These are phyloP conservation scores for Clarias gariepinus DNA, from an alignment of 2,113 vertebrate genomes.

Conservation along the genomic window DNA sequence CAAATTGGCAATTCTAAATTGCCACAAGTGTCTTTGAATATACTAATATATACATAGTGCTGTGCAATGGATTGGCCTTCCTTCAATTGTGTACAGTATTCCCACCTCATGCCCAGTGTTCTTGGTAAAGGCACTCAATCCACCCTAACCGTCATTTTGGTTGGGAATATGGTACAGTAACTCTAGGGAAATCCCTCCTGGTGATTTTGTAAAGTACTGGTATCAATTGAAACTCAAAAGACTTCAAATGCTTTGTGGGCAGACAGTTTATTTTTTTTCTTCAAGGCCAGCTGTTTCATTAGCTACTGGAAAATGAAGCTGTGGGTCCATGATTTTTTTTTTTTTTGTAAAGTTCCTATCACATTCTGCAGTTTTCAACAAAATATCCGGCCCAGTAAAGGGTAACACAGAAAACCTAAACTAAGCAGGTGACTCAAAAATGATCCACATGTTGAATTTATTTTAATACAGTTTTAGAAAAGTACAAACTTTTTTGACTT, in stretches of 20 bases:
- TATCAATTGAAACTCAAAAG: neutral
- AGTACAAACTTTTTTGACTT: too few relatives aligned
- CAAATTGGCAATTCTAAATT: neutral
- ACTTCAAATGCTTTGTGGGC: neutral
- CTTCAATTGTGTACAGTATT: neutral
- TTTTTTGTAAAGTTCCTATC: neutral
- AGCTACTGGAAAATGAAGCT: neutral
- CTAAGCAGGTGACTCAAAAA: neutral
- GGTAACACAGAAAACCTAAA: neutral
- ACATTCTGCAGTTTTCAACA: neutral
- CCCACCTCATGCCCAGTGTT: neutral
- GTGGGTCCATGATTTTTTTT: neutral
- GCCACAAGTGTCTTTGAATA: neutral
- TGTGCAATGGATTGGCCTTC: neutral
- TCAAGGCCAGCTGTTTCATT: neutral
- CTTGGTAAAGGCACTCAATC: neutral
- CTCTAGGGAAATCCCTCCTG: neutral
- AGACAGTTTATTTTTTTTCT: neutral
- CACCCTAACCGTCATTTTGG: neutral
- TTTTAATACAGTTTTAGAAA: too few relatives aligned
- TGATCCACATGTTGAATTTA: too few relatives aligned
- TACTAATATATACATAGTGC: neutral
- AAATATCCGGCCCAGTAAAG: neutral
- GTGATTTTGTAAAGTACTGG: neutral
- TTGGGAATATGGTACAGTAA: neutral